Conservation (phyloP, 2,113 vertebrate genomes). For the Paracanthobrama guichenoti region DNA sequence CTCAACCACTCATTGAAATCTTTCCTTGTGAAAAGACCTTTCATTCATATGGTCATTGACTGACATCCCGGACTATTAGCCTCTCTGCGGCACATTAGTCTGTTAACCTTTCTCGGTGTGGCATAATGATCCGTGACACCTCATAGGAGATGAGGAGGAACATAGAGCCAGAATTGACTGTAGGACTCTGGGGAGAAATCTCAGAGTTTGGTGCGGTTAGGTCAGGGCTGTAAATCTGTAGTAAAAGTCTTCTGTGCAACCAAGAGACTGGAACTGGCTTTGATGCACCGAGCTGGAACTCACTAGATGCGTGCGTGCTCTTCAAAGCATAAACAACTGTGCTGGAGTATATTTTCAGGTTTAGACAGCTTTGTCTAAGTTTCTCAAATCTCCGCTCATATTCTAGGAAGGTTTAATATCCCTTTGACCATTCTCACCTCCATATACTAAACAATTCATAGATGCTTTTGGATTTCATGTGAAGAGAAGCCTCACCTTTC, state of each 20-base stretch:
- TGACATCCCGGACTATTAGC: slow-evolving; percentile 15
- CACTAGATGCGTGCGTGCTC: background rate
- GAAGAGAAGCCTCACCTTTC: slow-evolving; percentile 17
- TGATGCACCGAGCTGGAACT: slow-evolving; percentile 2
- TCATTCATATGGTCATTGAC: background rate
- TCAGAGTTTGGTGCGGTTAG: background rate
- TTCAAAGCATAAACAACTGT: background rate
- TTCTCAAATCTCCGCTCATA: background rate
- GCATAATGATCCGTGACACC: slow-evolving; percentile 25
- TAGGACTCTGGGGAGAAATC: background rate
- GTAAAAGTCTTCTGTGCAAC: background rate
- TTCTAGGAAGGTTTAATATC: background rate
- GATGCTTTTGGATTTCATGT: slow-evolving; percentile 2
- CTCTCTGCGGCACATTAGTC: background rate
- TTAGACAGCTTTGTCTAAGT: background rate
- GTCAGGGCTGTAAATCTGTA: slow-evolving; percentile 5
- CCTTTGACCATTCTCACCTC: background rate
- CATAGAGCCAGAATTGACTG: background rate
- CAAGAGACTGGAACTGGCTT: background rate
- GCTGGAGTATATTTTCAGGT: slow-evolving; percentile 10
- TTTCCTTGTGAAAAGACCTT: background rate
- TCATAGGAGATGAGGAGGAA: background rate
- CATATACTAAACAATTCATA: background rate
- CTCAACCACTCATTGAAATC: background rate
- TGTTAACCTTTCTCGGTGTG: slow-evolving; percentile 11